phyloP scores from a whole-genome alignment of 2,113 vertebrate genomes.

The Chloebia gouldiae region DNA sequence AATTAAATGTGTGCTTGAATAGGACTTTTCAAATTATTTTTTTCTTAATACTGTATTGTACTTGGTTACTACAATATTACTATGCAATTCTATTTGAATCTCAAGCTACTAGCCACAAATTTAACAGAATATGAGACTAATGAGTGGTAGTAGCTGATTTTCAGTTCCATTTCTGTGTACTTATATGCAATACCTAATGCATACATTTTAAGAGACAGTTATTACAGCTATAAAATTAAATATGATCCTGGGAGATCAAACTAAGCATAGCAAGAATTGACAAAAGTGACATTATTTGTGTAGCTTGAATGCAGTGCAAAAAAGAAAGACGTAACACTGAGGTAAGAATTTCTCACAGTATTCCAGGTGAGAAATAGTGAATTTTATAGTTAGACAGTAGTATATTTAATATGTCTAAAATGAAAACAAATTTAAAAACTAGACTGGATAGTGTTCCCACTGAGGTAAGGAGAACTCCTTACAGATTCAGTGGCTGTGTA shows the following conservation, averaged over 20 bases:
- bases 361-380: not conserved
- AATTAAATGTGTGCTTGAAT: not conserved
- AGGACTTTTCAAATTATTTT: not conserved
- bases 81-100: slow-evolving; percentile 14
- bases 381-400: not conserved
- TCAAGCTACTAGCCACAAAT: slow-evolving; percentile 1
- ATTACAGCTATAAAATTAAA: not conserved
- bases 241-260: not conserved
- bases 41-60: slow-evolving; percentile 19
- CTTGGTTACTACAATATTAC: slow-evolving; percentile 19
- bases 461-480: not conserved
- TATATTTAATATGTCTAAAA: not conserved
- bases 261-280: not conserved
- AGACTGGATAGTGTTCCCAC: not conserved
- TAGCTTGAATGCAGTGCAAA: not conserved
- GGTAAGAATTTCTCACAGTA: not conserved
- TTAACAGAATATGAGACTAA: not conserved
- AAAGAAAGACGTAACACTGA: not conserved
- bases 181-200: slow-evolving; percentile 23
- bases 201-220: not conserved
- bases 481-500: not conserved
- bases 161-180: slow-evolving; percentile 20
- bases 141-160: slow-evolving; percentile 16
- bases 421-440: not conserved
- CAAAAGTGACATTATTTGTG: not conserved